Evolutionary conservation across 2,113 vertebrate species (phyloP).

Genomic region (Rhagologus leucostigma): DNA sequence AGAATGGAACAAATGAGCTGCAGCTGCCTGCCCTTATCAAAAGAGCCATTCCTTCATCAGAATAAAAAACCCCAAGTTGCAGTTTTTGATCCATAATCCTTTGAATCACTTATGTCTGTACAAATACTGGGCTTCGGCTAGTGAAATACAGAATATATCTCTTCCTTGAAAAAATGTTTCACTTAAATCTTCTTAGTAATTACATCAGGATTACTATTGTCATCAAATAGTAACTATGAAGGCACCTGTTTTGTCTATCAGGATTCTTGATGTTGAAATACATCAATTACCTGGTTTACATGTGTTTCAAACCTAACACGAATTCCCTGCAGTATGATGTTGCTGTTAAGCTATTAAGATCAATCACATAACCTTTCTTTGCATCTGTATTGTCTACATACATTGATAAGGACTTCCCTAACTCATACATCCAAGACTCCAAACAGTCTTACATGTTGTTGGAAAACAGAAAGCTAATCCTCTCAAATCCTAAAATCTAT

Average conservation of each 20-base stretch:
- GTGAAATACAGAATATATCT: not conserved
- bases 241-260: not conserved
- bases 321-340: not conserved
- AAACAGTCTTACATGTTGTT: not conserved
- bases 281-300: not conserved
- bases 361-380: not conserved
- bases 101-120: not conserved
- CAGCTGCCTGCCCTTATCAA: not conserved
- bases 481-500: not conserved
- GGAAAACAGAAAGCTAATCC: not conserved
- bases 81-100: not conserved
- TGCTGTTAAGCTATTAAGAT: not conserved
- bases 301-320: not conserved
- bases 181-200: not conserved
- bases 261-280: not conserved
- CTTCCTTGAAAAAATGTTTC: not conserved
- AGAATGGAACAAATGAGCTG: not conserved
- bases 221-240: not conserved
- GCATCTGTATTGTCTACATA: not conserved
- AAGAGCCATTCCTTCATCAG: not conserved
- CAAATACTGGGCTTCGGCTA: not conserved
- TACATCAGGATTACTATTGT: not conserved
- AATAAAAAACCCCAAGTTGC: not conserved
- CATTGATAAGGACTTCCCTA: not conserved
- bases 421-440: not conserved